These are phyloP conservation scores for Neoseiulus cucumeris DNA, from an alignment of 1,140 invertebrate species.

Conservation along the genomic window DNA sequence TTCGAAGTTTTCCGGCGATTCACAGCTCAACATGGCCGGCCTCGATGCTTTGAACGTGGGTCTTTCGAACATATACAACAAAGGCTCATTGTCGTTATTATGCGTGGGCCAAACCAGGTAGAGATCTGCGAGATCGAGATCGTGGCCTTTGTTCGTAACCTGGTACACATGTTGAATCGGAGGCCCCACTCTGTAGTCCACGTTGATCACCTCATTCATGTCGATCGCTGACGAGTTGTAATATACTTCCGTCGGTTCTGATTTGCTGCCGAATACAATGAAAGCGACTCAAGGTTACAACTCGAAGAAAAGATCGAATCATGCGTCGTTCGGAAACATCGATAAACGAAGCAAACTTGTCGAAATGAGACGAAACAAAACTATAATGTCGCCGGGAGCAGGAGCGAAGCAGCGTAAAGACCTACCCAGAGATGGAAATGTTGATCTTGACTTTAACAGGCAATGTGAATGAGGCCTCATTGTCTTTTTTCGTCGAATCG, in stretches of 20 bases:
- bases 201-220: not conserved
- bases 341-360: too few species aligned
- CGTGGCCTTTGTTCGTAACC: slow-evolving; percentile 4
- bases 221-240: not conserved
- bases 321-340: too few species aligned
- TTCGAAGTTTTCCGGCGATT: not conserved
- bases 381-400: too few species aligned
- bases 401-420: not conserved
- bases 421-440: not conserved
- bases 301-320: too few species aligned
- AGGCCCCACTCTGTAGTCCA: not conserved
- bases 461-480: not conserved
- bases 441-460: slow-evolving; percentile 5
- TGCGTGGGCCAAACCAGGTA: slow-evolving; percentile 9
- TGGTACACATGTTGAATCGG: slow-evolving; percentile 2
- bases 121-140: not conserved
- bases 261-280: not conserved
- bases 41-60: slow-evolving; percentile 1
- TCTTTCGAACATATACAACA: not conserved
- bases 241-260: not conserved
- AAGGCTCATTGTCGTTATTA: not conserved
- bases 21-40: not conserved
- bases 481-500: not conserved
- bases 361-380: too few species aligned
- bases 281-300: too few species aligned